Evolutionary conservation across 2,113 vertebrate species (phyloP).

Genomic region (Dryoscopus gambensis): DNA sequence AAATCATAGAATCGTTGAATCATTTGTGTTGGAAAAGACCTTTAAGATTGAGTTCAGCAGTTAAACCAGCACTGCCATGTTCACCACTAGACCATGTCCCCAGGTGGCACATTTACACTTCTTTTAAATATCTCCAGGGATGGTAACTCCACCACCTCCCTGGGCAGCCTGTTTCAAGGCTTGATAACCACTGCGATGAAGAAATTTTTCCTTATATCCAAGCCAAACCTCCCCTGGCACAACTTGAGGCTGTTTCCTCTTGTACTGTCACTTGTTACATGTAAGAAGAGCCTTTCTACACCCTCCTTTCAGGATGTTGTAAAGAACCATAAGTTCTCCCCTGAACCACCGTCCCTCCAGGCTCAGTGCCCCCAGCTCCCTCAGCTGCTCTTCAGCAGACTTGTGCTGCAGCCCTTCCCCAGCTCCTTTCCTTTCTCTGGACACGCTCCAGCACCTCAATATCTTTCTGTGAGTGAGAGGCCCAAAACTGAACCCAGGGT

Average conservation of each 20-base stretch:
- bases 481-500: background rate
- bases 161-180: background rate
- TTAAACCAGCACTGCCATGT: background rate
- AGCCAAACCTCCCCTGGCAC: background rate
- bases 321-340: background rate
- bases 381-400: background rate
- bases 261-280: background rate
- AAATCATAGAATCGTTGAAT: background rate
- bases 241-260: background rate
- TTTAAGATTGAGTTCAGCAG: background rate
- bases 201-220: background rate
- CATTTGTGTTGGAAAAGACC: background rate
- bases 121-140: background rate
- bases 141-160: too few relatives aligned
- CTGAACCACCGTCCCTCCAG: background rate
- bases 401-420: background rate
- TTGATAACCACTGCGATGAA: background rate
- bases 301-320: background rate
- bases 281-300: background rate
- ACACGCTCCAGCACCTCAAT: accelerated
- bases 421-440: background rate
- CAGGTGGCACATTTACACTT: accelerated
- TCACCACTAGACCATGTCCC: background rate
- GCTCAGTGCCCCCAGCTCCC: background rate
- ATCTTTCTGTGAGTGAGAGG: accelerated